Evolutionary conservation across 2,888 invertebrate genomes (phyloP), one percentile per base, ranked within the genome.

Genomic region (Philaethria dido): DNA sequence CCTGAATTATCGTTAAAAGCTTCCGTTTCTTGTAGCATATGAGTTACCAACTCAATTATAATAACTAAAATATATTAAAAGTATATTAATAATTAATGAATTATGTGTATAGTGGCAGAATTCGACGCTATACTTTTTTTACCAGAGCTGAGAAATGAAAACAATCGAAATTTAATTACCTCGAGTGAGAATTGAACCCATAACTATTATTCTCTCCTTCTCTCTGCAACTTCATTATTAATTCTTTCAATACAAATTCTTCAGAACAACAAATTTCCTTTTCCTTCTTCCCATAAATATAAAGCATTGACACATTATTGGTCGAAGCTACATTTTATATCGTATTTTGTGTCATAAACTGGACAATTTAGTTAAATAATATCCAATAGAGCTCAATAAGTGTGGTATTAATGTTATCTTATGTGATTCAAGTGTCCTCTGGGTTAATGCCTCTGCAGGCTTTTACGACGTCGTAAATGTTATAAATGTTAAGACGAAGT

Each of bases 381-480:
- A 60, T 66, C 63, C 55, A 45, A 66, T 63, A 63, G 54, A 65
- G 67, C 64, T 36, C 60, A 69, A 69, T 72, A 68, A 65, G 63
- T 48, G 57, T 55, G 63, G 47, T 62, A 66, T 69, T 72, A 69
- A 72, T 66, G 66, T 64, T 70, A 69, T 72, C 68, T 54, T 54
- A 42, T 50, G 66, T 57, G 69, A 69, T 69, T 67, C 66, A 39
- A 69, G 69, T 60, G 50, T 39, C 66, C 67, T 62, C 47, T 62
- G 20, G 63, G 61, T 64, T 69, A 69, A 69, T 36, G 64, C 39
- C 48, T 62, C 48, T 61, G 48, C 60, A 44, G 67, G 16, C 57
- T 67, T 69, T 69, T 67, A 69, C 69, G 69, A 69, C 55, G 20
- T 64, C 69, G 64, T 69, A 64, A 69, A 69, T 52, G 52, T 52